These are phyloP conservation scores for Muscidifurax raptorellus DNA, from an alignment of 1,140 invertebrate genomes.

Conservation along the genomic window DNA sequence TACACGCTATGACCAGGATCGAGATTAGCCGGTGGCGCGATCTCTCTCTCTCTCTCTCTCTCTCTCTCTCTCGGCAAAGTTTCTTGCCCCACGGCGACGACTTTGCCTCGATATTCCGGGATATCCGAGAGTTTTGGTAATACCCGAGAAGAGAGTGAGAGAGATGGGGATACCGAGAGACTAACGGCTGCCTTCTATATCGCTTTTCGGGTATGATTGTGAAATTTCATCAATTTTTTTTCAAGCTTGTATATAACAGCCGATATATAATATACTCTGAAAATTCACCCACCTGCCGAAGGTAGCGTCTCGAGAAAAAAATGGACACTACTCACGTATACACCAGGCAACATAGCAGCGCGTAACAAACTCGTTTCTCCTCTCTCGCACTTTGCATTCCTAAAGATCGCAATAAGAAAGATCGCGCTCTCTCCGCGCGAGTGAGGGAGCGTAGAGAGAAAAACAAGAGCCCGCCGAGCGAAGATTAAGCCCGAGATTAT, in stretches of 20 bases:
- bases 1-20: constrained; percentile 39
- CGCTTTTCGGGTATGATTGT: background rate
- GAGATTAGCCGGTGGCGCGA: constrained; percentile 21
- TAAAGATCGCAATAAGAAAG: constrained; percentile 33
- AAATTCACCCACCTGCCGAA: constrained; percentile 5
- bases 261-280: background rate
- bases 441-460: background rate
- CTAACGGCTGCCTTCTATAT: no score
- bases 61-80: background rate
- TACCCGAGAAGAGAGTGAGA: background rate
- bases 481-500: constrained; percentile 48
- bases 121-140: background rate
- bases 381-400: constrained; percentile 30
- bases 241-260: no score
- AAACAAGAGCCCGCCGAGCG: constrained; percentile 3
- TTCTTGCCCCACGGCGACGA: constrained; percentile 5
- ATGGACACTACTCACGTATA: background rate
- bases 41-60: background rate
- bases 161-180: background rate
- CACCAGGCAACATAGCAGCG: background rate
- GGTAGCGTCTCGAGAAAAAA: background rate
- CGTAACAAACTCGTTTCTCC: constrained; percentile 25
- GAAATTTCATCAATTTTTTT: background rate
- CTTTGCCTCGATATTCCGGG: constrained; percentile 8
- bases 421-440: background rate